Evolutionary conservation across 2,888 invertebrate genomes (phyloP).

Genomic region (Drosophila aldrichi): DNA sequence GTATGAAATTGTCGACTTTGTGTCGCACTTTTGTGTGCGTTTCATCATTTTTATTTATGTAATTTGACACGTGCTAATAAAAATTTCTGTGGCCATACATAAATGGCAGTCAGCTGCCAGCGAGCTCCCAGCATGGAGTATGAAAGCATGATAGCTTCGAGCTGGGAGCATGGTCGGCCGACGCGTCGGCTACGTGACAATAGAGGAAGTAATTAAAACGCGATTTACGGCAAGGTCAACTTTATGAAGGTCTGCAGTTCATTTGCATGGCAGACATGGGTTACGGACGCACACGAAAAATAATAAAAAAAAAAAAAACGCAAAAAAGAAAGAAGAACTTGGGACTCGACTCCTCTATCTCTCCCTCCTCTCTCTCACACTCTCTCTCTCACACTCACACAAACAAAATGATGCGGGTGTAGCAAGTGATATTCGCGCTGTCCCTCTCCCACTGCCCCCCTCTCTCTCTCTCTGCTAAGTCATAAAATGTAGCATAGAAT

Average conservation of each 20-base stretch:
- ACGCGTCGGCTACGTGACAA: conserved; percentile 72
- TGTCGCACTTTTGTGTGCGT: background rate
- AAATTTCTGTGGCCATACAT: conserved; percentile 61
- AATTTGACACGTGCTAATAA: conserved; percentile 80
- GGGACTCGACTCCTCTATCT: background rate
- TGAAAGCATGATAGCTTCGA: background rate
- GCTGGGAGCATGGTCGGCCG: conserved; percentile 26
- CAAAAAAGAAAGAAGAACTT: background rate
- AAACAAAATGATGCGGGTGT: background rate
- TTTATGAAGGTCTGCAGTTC: conserved; percentile 77
- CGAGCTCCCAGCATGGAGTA: background rate
- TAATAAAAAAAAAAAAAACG: background rate
- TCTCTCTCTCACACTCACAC: background rate
- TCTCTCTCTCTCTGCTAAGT: background rate
- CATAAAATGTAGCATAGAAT: background rate
- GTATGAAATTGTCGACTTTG: conserved; percentile 21
- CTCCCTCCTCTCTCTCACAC: background rate
- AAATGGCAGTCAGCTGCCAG: conserved; percentile 59
- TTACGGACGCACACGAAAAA: conserved; percentile 1
- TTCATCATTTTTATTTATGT: conserved; percentile 50
- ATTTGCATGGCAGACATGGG: conserved; percentile 60
- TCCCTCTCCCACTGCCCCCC: background rate
- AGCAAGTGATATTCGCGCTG: background rate
- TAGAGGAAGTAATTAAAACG: conserved; percentile 78
- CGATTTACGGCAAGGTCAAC: conserved; percentile 78